Evolutionary conservation across 2,888 invertebrate species (phyloP).

Genomic region (Polyploca ridens): DNA sequence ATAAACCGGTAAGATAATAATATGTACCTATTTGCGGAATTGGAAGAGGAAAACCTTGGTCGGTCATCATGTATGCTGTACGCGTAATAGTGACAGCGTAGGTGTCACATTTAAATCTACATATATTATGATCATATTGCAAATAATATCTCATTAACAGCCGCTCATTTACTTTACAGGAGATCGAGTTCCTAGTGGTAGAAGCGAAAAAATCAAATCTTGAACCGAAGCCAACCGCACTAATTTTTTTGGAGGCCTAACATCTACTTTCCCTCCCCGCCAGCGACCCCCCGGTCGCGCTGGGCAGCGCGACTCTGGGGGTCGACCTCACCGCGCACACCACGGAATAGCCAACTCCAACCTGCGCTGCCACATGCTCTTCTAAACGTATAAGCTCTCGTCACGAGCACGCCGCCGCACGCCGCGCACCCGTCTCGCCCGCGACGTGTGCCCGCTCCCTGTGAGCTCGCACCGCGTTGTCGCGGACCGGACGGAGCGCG

Average conservation of each 20-base stretch:
- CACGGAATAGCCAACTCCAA: conserved; percentile 85
- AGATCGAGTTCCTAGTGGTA: conserved; percentile 96
- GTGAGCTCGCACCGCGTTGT: no score
- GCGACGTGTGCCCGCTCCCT: neutral
- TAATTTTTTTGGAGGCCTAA: conserved; percentile 96
- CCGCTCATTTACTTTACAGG: conserved; percentile 70
- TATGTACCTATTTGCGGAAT: neutral
- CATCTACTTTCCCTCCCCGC: conserved; percentile 95
- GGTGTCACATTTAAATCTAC: neutral
- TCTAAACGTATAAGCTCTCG: conserved; percentile 55
- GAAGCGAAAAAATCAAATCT: conserved; percentile 96
- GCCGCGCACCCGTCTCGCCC: conserved; percentile 25
- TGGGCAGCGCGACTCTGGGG: conserved; percentile 85
- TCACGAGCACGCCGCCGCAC: conserved; percentile 22
- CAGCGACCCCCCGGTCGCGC: conserved; percentile 89
- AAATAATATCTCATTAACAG: neutral
- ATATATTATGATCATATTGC: neutral
- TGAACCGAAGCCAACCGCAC: conserved; percentile 95
- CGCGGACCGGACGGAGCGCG: neutral
- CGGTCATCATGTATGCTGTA: neutral
- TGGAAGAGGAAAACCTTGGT: neutral
- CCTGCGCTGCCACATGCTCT: conserved; percentile 85
- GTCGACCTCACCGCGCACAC: conserved; percentile 86
- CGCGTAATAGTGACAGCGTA: neutral
- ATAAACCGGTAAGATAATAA: conserved; percentile 82